A percentile compares a stretch with the other conserved stretches of the same genome.
Evolutionary conservation across 2,888 invertebrate species (phyloP).

Genomic region (Ichneumoninae sp.): DNA sequence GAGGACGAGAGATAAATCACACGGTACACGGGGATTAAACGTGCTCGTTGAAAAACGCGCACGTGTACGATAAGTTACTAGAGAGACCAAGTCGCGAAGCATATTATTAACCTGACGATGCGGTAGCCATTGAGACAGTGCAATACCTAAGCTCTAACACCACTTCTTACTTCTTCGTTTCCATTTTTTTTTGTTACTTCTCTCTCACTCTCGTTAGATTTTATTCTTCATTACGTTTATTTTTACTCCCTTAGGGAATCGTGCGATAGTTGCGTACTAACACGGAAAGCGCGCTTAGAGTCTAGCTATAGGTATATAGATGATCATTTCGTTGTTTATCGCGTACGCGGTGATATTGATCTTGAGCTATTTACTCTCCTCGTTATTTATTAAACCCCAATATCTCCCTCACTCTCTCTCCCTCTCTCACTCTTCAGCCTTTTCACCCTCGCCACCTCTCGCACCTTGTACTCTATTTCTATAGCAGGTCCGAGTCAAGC

Average conservation of each 20-base stretch:
- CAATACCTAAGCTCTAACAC: slow-evolving; percentile 70
- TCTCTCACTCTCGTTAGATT: slow-evolving; percentile 51
- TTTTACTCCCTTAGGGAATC: slow-evolving; percentile 33
- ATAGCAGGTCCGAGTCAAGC: slow-evolving; percentile 18
- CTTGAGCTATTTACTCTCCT: slow-evolving; percentile 39
- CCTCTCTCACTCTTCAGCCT: too few relatives aligned
- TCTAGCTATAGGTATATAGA: slow-evolving; percentile 38
- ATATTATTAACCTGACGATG: slow-evolving; percentile 69
- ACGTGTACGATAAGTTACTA: slow-evolving; percentile 66
- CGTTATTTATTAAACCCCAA: slow-evolving; percentile 66
- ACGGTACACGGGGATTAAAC: slow-evolving; percentile 8
- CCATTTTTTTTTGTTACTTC: slow-evolving; percentile 36
- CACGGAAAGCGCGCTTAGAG: slow-evolving; percentile 30
- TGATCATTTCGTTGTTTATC: slow-evolving; percentile 51
- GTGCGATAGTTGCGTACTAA: slow-evolving; percentile 7
- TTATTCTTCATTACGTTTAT: slow-evolving; percentile 59
- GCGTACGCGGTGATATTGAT: slow-evolving; percentile 56
- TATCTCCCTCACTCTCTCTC: background rate
- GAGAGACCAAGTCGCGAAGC: slow-evolving; percentile 66
- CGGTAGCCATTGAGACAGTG: slow-evolving; percentile 76
- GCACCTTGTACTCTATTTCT: slow-evolving; percentile 14
- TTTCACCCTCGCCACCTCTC: background rate
- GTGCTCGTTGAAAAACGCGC: slow-evolving; percentile 15
- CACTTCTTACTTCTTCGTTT: slow-evolving; percentile 34
- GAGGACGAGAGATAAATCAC: background rate